These are phyloP conservation scores for Colletes collaris DNA, from an alignment of 2,888 invertebrate species.

Conservation along the genomic window DNA sequence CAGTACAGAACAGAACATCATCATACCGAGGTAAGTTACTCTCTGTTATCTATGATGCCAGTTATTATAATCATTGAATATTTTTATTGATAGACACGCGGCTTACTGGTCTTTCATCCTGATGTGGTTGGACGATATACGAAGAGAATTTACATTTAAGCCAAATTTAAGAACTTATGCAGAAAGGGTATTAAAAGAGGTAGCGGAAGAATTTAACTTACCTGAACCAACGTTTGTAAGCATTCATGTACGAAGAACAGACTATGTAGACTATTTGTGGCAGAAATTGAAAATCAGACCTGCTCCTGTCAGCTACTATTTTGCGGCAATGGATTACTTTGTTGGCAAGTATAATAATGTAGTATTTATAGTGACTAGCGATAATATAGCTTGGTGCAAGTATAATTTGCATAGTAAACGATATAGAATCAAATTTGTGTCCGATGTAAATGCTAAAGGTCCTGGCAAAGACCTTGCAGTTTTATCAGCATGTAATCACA, in stretches of 20 bases:
- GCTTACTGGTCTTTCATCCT: conserved; percentile 85
- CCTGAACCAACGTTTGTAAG: conserved; percentile 83
- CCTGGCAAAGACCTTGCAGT: conserved; percentile 82
- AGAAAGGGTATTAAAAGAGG: conserved; percentile 81
- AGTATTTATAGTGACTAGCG: conserved; percentile 82
- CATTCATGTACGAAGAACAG: conserved; percentile 85
- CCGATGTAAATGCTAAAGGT: conserved; percentile 76
- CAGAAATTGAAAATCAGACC: conserved; percentile 83
- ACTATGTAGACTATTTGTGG: conserved; percentile 85
- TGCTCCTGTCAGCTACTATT: conserved; percentile 80
- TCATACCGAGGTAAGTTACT: conserved; percentile 82
- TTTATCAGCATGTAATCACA: conserved; percentile 82
- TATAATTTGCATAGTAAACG: conserved; percentile 76
- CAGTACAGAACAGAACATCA: conserved; percentile 85
- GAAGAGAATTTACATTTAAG: conserved; percentile 85
- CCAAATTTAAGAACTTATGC: conserved; percentile 83
- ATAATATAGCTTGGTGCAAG: conserved; percentile 82
- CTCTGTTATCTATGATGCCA: not conserved
- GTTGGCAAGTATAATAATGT: conserved; percentile 78
- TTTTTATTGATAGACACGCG: conserved; percentile 79
- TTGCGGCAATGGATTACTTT: conserved; percentile 82
- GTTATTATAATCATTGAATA: not conserved
- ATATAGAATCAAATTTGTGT: conserved; percentile 77
- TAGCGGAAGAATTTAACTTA: conserved; percentile 73
- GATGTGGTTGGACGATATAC: conserved; percentile 85